Evolutionary conservation across 2,797 vertebrate genomes (phyloP).

Genomic region (Hoplostethus atlanticus): DNA sequence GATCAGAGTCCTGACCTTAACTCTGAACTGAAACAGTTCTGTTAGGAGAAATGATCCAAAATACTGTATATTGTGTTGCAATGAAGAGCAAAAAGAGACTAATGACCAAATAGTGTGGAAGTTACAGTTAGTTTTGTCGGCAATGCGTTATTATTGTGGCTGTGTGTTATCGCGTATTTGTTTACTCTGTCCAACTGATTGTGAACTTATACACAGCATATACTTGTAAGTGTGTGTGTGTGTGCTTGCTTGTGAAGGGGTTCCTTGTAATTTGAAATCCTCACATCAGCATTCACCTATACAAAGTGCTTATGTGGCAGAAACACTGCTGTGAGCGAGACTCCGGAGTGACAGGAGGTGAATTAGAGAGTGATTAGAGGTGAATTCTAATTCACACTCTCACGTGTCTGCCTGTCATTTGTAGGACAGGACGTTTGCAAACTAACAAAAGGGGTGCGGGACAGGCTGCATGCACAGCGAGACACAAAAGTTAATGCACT

Average conservation of each 20-base stretch:
- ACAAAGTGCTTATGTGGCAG: slow-evolving; percentile 70
- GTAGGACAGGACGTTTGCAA: slow-evolving; percentile 66
- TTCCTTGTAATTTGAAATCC: slow-evolving; percentile 35
- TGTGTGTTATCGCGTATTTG: slow-evolving; percentile 6
- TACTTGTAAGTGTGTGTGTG: slow-evolving; percentile 7
- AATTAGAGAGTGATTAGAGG: slow-evolving; percentile 76
- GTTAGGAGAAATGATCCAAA: too few species aligned
- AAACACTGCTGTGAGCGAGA: slow-evolving; percentile 58
- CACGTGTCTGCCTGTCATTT: slow-evolving; percentile 74
- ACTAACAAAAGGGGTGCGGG: slow-evolving; percentile 61
- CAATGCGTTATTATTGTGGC: neutral
- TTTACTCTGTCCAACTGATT: slow-evolving; percentile 15
- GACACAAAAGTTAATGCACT: neutral
- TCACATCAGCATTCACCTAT: slow-evolving; percentile 70
- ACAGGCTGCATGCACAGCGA: slow-evolving; percentile 35
- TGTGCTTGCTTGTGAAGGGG: neutral
- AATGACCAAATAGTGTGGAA: neutral
- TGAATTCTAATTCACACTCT: slow-evolving; percentile 79
- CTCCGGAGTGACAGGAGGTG: slow-evolving; percentile 71
- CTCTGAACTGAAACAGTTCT: too few species aligned
- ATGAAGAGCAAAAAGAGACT: neutral
- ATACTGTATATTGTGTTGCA: neutral
- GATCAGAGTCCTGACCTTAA: too few species aligned
- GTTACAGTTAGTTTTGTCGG: neutral
- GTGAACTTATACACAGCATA: slow-evolving; percentile 12